Conservation (phyloP, 37 sponge, comb jelly and placozoan species). For the Cladorhizidae sp. region DNA sequence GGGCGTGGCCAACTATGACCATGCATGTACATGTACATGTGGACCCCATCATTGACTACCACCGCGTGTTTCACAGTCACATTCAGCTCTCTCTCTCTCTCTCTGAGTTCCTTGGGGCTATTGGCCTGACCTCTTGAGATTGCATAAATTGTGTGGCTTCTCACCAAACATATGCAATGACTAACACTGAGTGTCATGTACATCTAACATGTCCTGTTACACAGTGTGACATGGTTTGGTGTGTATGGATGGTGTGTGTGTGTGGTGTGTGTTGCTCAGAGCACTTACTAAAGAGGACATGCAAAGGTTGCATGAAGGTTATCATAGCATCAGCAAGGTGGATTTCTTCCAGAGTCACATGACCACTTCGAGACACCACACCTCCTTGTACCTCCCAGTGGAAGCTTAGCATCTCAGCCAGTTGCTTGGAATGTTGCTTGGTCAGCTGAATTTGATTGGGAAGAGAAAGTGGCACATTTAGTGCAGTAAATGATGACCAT, state of each 20-base stretch:
- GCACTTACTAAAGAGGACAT: conserved; percentile 51
- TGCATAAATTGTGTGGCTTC: too few species aligned
- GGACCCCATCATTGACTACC: neutral
- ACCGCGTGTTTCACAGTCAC: neutral
- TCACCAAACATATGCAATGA: too few species aligned
- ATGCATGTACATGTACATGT: neutral
- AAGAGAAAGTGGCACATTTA: too few species aligned
- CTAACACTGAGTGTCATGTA: too few species aligned
- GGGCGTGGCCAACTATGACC: neutral
- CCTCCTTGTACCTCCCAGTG: conserved; percentile 7
- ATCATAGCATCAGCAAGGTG: conserved; percentile 19
- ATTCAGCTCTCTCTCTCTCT: too few species aligned
- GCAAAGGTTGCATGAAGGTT: conserved; percentile 35
- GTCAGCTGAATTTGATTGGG: conserved; percentile 25
- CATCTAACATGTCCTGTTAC: neutral
- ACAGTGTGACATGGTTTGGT: neutral
- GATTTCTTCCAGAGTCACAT: conserved; percentile 27
- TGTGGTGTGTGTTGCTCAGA: neutral
- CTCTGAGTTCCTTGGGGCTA: too few species aligned
- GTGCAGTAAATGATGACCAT: too few species aligned
- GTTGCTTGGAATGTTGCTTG: conserved; percentile 47
- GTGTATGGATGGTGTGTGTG: neutral
- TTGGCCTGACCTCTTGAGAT: too few species aligned
- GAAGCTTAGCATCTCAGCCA: conserved; percentile 21
- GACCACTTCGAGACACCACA: neutral